Percentiles rank a stretch among this genome's conserved stretches.
Conservation (phyloP, 2,797 vertebrate species). For the Gobio occitaniae region DNA sequence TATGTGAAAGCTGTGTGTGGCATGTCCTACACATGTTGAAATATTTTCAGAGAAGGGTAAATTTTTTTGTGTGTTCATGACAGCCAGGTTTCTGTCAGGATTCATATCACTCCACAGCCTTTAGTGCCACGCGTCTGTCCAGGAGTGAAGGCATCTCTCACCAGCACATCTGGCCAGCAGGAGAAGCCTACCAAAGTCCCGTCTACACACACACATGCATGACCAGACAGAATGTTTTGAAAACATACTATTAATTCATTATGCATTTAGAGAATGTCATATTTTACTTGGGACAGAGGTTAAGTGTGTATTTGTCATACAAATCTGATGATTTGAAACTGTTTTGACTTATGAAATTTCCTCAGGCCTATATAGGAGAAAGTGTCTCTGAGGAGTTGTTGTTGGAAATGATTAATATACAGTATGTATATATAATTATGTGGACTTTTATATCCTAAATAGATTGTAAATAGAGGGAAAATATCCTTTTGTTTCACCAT, state of each 20-base stretch:
- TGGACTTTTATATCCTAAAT: conserved; percentile 29
- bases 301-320: conserved; percentile 8
- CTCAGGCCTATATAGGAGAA: not conserved
- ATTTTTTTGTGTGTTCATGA: conserved; percentile 25
- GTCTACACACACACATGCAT: conserved; percentile 38
- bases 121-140: conserved; percentile 59
- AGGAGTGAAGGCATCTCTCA: conserved; percentile 66
- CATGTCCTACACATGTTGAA: conserved; percentile 44
- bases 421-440: not conserved
- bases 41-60: conserved; percentile 47
- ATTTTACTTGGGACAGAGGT: conserved; percentile 24
- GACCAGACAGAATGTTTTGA: conserved; percentile 41
- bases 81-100: conserved; percentile 62
- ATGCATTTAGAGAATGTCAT: conserved; percentile 3
- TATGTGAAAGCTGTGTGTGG: conserved; percentile 32
- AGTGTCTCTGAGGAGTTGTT: conserved; percentile 10
- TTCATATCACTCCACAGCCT: conserved; percentile 60
- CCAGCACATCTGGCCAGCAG: conserved; percentile 76
- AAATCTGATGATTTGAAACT: conserved; percentile 29
- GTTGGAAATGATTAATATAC: conserved; percentile 17
- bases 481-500: conserved; percentile 52
- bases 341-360: conserved; percentile 32
- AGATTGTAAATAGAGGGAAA: conserved; percentile 44
- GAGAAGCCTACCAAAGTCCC: conserved; percentile 50
- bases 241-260: conserved; percentile 45